Evolutionary conservation across 2,113 vertebrate species (phyloP).

Genomic region (Macaca mulatta): DNA sequence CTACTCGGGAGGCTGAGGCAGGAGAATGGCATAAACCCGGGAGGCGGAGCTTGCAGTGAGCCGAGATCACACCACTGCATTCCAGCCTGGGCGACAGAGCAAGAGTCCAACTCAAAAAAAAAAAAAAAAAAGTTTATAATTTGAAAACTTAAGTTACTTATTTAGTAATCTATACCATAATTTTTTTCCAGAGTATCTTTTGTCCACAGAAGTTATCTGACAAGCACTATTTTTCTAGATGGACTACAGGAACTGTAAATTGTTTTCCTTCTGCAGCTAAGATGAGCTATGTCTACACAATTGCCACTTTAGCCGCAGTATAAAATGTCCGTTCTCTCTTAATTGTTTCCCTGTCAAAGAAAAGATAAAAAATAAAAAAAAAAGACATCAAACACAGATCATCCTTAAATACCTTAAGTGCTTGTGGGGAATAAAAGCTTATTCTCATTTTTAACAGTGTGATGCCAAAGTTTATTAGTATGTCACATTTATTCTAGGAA

Average conservation of each 20-base stretch:
- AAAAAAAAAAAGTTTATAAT: not conserved
- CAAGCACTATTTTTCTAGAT: slow-evolving; percentile 19
- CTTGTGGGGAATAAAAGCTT: not conserved
- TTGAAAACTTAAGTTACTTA: not conserved
- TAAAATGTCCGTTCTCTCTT: slow-evolving; percentile 35
- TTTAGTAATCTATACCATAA: not conserved
- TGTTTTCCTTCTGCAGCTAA: not conserved
- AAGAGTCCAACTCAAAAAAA: too few species aligned
- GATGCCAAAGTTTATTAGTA: not conserved
- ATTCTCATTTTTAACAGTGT: not conserved
- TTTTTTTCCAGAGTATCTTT: not conserved
- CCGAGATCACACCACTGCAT: too few species aligned
- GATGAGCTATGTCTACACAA: not conserved
- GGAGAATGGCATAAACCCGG: too few species aligned
- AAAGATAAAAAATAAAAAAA: not conserved
- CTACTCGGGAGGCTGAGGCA: too few species aligned
- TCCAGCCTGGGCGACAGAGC: too few species aligned
- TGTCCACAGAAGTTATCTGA: slow-evolving; percentile 3
- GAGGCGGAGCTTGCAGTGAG: too few species aligned
- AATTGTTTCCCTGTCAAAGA: slow-evolving; percentile 56
- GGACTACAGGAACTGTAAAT: not conserved
- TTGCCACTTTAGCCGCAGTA: not conserved
- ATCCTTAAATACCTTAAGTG: slow-evolving; percentile 30
- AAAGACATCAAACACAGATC: not conserved
- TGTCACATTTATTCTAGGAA: not conserved